These are phyloP conservation scores for Phrynosoma platyrhinos DNA, from an alignment of 2,113 vertebrate genomes.

Conservation along the genomic window DNA sequence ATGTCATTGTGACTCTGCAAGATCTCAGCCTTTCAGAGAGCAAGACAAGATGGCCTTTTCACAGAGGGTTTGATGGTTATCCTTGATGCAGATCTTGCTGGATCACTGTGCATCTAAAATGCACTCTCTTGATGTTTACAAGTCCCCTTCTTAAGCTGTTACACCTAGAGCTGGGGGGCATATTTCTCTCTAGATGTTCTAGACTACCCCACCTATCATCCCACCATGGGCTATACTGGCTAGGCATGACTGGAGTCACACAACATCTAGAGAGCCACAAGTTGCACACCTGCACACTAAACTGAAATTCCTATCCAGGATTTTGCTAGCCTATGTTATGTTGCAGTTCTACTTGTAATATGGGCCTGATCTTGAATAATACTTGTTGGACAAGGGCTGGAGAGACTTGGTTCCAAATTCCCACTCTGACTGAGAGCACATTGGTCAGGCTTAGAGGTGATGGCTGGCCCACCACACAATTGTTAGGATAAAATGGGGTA, in stretches of 20 bases:
- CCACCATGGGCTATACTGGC: neutral
- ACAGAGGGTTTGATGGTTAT: neutral
- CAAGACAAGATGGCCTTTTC: neutral
- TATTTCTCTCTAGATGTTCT: neutral
- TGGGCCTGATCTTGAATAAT: neutral
- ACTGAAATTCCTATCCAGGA: neutral
- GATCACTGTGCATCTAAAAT: neutral
- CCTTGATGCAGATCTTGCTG: neutral
- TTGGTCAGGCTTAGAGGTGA: neutral
- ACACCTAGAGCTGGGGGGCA: too few species aligned
- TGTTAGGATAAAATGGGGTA: neutral
- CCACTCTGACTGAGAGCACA: neutral
- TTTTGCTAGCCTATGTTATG: neutral
- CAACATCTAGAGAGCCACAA: neutral
- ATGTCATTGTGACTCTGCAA: neutral
- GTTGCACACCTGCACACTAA: too few species aligned
- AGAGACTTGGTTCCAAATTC: neutral
- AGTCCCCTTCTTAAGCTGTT: neutral
- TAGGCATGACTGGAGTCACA: neutral
- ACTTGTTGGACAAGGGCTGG: neutral
- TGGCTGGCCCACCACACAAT: too few species aligned
- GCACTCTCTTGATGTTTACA: neutral
- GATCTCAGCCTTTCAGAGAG: neutral
- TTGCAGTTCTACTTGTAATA: neutral
- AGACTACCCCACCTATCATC: neutral